These are phyloP conservation scores for Andrena bucephala DNA, from an alignment of 2,888 invertebrate genomes.

Conservation along the genomic window DNA sequence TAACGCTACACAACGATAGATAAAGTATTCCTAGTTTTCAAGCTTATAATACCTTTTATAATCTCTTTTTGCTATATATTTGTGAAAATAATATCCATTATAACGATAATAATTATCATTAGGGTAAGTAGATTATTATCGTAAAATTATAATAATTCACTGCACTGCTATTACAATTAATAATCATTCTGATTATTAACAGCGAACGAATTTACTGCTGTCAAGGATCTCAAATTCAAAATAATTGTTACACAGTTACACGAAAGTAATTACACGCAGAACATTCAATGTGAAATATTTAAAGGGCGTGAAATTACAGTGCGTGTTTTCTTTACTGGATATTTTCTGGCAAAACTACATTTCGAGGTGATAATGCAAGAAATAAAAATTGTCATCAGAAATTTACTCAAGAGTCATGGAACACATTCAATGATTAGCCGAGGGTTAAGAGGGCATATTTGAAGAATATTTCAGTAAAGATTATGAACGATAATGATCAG, in stretches of 20 bases:
- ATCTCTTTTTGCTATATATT: neutral
- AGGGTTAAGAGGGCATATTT: slow-evolving; percentile 23
- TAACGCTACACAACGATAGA: too few relatives aligned
- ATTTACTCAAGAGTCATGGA: neutral
- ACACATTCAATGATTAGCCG: slow-evolving; percentile 9
- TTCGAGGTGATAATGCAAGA: neutral
- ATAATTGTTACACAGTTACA: neutral
- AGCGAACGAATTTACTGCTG: neutral
- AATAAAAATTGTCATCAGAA: slow-evolving; percentile 17
- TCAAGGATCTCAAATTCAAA: neutral
- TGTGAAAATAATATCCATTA: neutral
- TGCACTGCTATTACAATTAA: neutral
- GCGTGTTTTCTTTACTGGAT: too few relatives aligned
- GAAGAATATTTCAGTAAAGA: slow-evolving; percentile 3
- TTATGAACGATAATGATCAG: slow-evolving; percentile 4
- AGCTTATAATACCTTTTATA: neutral
- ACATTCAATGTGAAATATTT: neutral
- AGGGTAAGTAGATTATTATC: neutral
- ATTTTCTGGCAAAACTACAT: neutral
- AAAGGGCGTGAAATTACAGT: too few relatives aligned
- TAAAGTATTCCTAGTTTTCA: too few relatives aligned
- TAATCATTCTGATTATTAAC: neutral
- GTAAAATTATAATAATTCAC: neutral
- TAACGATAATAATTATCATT: neutral
- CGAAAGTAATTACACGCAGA: neutral